Conservation (phyloP, 2,113 vertebrate genomes). For the Hemiscyllium ocellatum region DNA sequence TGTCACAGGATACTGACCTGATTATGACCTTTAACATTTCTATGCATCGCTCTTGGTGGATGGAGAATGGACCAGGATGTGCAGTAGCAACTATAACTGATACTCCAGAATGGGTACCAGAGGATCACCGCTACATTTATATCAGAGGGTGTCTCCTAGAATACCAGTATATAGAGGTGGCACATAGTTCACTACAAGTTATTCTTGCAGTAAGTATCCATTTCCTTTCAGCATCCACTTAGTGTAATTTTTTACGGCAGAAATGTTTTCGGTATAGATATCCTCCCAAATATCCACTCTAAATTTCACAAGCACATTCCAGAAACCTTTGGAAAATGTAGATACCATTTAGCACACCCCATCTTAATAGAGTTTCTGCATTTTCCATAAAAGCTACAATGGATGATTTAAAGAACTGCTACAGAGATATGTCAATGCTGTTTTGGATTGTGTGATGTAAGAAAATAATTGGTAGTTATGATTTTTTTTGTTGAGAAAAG, state of each 20-base stretch:
- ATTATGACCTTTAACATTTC: constrained; percentile 98
- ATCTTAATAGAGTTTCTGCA: neutral
- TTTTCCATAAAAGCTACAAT: neutral
- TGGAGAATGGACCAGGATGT: constrained; percentile 97
- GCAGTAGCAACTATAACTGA: constrained; percentile 88
- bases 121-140: constrained; percentile 96
- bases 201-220: constrained; percentile 87
- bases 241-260: neutral
- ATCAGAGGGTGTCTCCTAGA: constrained; percentile 91
- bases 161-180: constrained; percentile 97
- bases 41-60: constrained; percentile 99
- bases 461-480: neutral
- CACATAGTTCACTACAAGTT: constrained; percentile 93
- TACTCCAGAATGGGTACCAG: constrained; percentile 92
- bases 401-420: neutral
- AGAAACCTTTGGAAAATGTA: neutral
- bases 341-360: neutral
- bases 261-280: neutral
- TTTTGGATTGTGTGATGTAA: neutral
- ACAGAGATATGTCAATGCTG: neutral
- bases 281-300: neutral
- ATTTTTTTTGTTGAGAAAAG: neutral
- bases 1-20: constrained; percentile 85
- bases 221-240: constrained; percentile 19
- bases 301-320: neutral